These are phyloP conservation scores for Pelecanus crispus DNA, from an alignment of 2,113 vertebrate species.

Conservation along the genomic window DNA sequence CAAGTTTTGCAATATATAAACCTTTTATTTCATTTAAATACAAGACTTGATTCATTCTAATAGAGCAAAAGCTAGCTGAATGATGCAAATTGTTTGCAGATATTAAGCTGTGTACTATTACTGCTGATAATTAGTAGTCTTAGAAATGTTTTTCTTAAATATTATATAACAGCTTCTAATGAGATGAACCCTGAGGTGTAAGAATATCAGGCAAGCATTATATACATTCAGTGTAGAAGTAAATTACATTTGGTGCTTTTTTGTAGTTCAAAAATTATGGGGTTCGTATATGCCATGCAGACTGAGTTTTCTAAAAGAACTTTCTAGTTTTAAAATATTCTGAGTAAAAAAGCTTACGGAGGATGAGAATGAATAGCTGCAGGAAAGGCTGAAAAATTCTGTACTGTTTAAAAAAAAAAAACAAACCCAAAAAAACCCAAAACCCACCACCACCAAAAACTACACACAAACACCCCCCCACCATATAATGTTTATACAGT, in stretches of 20 bases:
- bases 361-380: neutral
- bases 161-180: neutral
- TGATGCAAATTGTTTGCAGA: neutral
- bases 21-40: neutral
- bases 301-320: neutral
- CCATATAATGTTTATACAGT: neutral
- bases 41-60: neutral
- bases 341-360: neutral
- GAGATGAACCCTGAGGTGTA: neutral
- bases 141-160: neutral
- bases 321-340: neutral
- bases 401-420: neutral
- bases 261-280: neutral
- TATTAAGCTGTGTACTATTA: neutral
- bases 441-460: neutral
- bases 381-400: neutral
- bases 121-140: slow-evolving; percentile 19
- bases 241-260: neutral
- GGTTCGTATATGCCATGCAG: neutral
- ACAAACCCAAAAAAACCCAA: neutral
- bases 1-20: neutral
- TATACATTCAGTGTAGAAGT: neutral
- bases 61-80: neutral
- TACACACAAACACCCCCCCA: too few species aligned
- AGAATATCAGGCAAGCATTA: neutral